A percentile compares a stretch with the other conserved stretches of the same genome.
phyloP scores from a whole-genome alignment of 2,888 invertebrate genomes.

The Linhomoeus sp. region DNA sequence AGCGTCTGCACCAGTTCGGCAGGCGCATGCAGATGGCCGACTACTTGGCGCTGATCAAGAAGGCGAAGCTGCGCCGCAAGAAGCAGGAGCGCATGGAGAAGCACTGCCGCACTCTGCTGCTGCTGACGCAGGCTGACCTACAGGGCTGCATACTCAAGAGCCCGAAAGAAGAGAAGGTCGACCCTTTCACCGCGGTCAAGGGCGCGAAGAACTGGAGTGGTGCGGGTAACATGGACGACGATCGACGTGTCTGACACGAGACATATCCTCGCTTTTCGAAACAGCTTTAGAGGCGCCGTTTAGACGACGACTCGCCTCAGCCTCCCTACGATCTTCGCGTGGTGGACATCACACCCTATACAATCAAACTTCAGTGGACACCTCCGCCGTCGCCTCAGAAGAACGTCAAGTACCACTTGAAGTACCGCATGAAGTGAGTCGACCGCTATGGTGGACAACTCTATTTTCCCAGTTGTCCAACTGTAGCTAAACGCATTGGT shows the following conservation, averaged over 20 bases:
- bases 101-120: neutral
- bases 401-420: neutral
- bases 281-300: too few relatives aligned
- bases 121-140: neutral
- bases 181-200: neutral
- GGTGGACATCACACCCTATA: constrained; percentile 4
- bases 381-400: neutral
- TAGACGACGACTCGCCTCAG: too few relatives aligned
- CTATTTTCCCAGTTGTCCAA: too few relatives aligned
- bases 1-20: constrained; percentile 4
- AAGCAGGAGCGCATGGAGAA: neutral
- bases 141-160: neutral
- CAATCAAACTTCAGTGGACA: constrained; percentile 5
- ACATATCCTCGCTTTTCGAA: too few relatives aligned
- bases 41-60: constrained; percentile 3
- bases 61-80: neutral
- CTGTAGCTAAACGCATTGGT: too few relatives aligned
- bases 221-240: too few relatives aligned
- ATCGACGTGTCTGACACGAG: too few relatives aligned
- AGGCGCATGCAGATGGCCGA: neutral
- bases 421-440: constrained; percentile 3
- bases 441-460: too few relatives aligned
- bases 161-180: neutral
- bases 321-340: constrained; percentile 3
- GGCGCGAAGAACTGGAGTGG: neutral